These are phyloP conservation scores for Epinephelus awoara DNA, from an alignment of 2,797 vertebrate genomes.

Conservation along the genomic window DNA sequence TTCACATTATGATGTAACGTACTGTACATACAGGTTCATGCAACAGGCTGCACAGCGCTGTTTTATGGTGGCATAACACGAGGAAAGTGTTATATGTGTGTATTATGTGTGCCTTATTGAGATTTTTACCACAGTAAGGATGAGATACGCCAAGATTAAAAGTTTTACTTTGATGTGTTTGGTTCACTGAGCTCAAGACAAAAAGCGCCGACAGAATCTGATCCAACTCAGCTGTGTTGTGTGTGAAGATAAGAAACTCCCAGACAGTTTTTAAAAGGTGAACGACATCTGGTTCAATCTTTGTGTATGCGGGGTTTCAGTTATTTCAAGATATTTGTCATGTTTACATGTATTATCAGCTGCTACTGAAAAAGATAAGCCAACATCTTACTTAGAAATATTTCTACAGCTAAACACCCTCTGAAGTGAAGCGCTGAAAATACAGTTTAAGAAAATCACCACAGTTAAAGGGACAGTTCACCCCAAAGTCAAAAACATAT, in stretches of 20 bases:
- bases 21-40: conserved; percentile 43
- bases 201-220: not conserved
- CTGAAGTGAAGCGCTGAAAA: not conserved
- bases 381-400: conserved; percentile 4
- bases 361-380: conserved; percentile 25
- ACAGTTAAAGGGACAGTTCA: not conserved
- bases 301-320: not conserved
- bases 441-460: not conserved
- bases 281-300: not conserved
- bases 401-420: conserved; percentile 9
- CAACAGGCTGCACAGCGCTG: conserved; percentile 31
- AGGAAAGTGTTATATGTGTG: conserved; percentile 11
- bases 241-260: not conserved
- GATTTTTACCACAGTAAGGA: conserved; percentile 65
- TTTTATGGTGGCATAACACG: conserved; percentile 10
- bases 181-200: conserved; percentile 24
- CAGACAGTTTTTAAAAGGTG: not conserved
- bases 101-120: conserved; percentile 79
- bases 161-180: conserved; percentile 28
- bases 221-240: not conserved
- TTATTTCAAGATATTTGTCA: conserved; percentile 30
- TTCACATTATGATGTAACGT: conserved; percentile 53
- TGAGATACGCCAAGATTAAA: conserved; percentile 62
- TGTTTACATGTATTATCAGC: conserved; percentile 53
- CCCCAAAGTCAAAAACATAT: no score